Conservation (phyloP, 2,888 invertebrate genomes). For the Drosophila kanekoi region DNA sequence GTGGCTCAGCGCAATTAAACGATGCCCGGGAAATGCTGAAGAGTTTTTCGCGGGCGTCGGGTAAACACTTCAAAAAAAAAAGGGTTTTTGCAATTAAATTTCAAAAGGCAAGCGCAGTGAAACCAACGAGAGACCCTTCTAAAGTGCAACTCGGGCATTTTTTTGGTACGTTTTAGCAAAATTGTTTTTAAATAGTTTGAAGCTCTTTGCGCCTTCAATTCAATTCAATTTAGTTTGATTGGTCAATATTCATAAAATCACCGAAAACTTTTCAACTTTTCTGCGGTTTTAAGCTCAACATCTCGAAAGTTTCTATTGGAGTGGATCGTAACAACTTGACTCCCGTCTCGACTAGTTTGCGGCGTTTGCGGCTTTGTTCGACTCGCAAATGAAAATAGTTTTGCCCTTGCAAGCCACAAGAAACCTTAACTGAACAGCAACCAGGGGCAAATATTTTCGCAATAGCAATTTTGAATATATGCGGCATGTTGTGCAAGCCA, state of each 20-base stretch:
- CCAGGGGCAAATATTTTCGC: conserved; percentile 45
- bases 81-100: conserved; percentile 55
- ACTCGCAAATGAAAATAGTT: conserved; percentile 77
- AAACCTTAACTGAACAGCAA: conserved; percentile 29
- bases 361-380: conserved; percentile 70
- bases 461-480: conserved; percentile 27
- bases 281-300: conserved; percentile 61
- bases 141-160: conserved; percentile 37
- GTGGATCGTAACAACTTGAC: conserved; percentile 33
- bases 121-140: conserved; percentile 24
- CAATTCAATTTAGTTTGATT: conserved; percentile 72
- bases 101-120: conserved; percentile 30
- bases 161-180: conserved; percentile 35
- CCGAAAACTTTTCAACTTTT: conserved; percentile 70
- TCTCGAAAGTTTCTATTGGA: conserved; percentile 63
- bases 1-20: conserved; percentile 60
- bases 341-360: conserved; percentile 49
- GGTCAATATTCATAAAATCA: conserved; percentile 76
- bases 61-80: conserved; percentile 38
- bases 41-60: conserved; percentile 29
- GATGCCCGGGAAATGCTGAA: conserved; percentile 12
- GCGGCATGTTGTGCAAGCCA: conserved; percentile 45
- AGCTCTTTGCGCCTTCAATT: conserved; percentile 48
- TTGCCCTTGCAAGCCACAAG: conserved; percentile 29
- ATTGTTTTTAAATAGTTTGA: conserved; percentile 73